A percentile compares a stretch with the other conserved stretches of the same genome.
phyloP scores from a whole-genome alignment of 2,113 vertebrate genomes.

The Rhagologus leucostigma region DNA sequence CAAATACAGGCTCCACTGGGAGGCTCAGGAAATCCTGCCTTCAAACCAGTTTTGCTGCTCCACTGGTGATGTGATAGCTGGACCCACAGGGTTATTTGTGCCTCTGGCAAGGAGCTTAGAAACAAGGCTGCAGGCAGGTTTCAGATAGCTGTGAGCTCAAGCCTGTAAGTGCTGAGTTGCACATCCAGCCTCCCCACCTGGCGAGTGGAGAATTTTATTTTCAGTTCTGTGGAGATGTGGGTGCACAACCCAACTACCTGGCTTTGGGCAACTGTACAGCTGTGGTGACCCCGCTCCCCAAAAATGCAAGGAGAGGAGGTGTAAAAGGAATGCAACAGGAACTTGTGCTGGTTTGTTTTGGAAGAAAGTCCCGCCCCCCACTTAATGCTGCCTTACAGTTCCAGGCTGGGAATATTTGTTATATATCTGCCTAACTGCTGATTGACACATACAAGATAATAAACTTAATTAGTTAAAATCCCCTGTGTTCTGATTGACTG shows the following conservation, averaged over 20 bases:
- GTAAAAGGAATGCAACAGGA: background rate
- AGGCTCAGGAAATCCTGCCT: background rate
- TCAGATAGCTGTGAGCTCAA: background rate
- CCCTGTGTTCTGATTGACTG: background rate
- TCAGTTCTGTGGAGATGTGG: background rate
- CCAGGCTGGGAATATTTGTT: background rate
- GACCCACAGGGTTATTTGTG: background rate
- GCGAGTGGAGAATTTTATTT: background rate
- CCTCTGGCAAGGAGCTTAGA: background rate
- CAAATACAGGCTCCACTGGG: background rate
- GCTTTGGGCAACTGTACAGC: background rate
- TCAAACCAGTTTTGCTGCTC: background rate
- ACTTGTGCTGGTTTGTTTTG: background rate
- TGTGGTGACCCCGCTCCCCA: background rate
- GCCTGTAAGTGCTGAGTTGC: background rate
- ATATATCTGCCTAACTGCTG: background rate
- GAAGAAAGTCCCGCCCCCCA: fast-evolving
- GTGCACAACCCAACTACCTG: background rate
- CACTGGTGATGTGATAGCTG: background rate
- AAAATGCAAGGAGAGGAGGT: background rate
- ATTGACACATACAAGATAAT: background rate
- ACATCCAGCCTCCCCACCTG: background rate
- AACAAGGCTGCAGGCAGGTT: background rate
- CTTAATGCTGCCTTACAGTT: background rate
- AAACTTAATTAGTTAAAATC: background rate